These are phyloP conservation scores for Panulirus ornatus DNA, from an alignment of 1,140 invertebrate species.

Conservation along the genomic window DNA sequence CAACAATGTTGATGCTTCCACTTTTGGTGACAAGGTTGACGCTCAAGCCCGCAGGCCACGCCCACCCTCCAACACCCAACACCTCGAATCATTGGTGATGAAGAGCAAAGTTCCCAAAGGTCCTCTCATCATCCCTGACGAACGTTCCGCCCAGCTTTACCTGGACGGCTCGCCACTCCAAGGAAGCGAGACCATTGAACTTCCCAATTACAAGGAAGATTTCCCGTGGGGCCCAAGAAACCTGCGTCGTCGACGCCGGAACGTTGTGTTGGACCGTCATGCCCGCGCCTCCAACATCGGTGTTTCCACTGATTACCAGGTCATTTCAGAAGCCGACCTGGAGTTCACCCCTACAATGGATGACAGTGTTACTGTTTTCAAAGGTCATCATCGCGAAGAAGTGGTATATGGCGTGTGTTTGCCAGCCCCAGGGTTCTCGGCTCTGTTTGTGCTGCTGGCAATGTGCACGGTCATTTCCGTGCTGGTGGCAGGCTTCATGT, in stretches of 20 bases:
- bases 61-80: not conserved
- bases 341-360: conserved; percentile 90
- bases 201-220: conserved; percentile 63
- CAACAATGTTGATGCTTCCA: not conserved
- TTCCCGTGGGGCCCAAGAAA: conserved; percentile 74
- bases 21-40: conserved; percentile 11
- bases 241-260: conserved; percentile 80
- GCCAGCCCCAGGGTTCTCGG: conserved; percentile 91
- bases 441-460: conserved; percentile 91
- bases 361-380: conserved; percentile 84
- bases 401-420: conserved; percentile 94
- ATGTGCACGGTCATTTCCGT: conserved; percentile 86
- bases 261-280: conserved; percentile 84
- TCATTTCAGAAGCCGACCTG: conserved; percentile 94
- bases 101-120: conserved; percentile 34
- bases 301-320: conserved; percentile 91
- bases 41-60: not conserved
- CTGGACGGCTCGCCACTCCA: conserved; percentile 32
- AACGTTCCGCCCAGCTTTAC: conserved; percentile 59
- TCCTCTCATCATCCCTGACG: conserved; percentile 65
- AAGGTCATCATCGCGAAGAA: conserved; percentile 88
- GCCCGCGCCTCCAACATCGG: conserved; percentile 89
- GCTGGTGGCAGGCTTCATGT: conserved; percentile 77
- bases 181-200: conserved; percentile 60
- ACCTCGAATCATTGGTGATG: conserved; percentile 21